Conservation (phyloP, 2,888 invertebrate species). For the Philaethria dido region DNA sequence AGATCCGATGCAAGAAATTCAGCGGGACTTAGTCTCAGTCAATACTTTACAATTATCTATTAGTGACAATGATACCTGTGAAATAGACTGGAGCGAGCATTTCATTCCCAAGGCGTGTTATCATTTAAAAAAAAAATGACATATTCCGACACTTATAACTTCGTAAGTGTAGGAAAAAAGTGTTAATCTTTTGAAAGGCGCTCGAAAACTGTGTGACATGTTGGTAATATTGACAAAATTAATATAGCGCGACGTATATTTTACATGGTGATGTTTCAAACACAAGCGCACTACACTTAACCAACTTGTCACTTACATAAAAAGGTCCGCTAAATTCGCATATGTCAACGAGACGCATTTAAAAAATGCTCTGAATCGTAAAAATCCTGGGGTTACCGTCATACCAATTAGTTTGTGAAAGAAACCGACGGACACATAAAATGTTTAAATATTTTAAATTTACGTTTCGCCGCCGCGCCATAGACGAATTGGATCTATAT, state of each 20-base stretch:
- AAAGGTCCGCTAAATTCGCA: constrained; percentile 57
- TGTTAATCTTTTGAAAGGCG: constrained; percentile 38
- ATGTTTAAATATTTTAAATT: constrained; percentile 51
- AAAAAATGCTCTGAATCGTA: constrained; percentile 61
- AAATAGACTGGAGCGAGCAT: too few species aligned
- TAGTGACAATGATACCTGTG: too few species aligned
- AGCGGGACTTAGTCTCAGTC: too few species aligned
- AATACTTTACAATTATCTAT: too few species aligned
- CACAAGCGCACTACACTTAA: constrained; percentile 40
- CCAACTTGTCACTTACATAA: constrained; percentile 63
- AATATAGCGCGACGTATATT: constrained; percentile 41
- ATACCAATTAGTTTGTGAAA: constrained; percentile 81
- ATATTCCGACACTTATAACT: constrained; percentile 17
- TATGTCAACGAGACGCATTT: constrained; percentile 61
- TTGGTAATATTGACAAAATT: constrained; percentile 46
- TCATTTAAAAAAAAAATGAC: too few species aligned
- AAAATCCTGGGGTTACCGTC: constrained; percentile 72
- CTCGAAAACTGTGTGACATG: constrained; percentile 38
- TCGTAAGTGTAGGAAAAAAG: constrained; percentile 32
- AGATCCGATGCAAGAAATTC: too few species aligned
- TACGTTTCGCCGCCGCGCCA: constrained; percentile 39
- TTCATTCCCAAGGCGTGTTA: too few species aligned
- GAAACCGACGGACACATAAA: constrained; percentile 70
- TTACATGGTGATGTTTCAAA: constrained; percentile 44
- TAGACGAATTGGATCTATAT: constrained; percentile 5